Percentiles rank a stretch among this genome's conserved stretches.
Conservation (phyloP, 1,140 invertebrate species). For the Drosophila leontia region DNA sequence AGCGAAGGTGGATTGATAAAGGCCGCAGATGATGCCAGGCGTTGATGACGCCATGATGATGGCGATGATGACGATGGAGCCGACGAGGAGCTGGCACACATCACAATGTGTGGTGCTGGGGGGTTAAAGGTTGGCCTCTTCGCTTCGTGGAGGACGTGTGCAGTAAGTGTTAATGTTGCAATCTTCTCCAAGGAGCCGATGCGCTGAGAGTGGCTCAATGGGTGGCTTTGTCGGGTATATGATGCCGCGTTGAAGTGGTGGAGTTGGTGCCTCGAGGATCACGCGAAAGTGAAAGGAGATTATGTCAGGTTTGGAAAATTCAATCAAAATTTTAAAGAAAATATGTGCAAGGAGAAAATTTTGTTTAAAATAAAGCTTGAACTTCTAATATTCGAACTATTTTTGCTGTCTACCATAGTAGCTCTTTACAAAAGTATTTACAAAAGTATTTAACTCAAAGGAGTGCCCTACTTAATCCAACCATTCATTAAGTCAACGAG, state of each 20-base stretch:
- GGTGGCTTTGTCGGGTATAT: conserved; percentile 25
- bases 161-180: conserved; percentile 55
- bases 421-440: background rate
- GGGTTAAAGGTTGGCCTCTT: conserved; percentile 40
- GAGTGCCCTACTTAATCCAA: conserved; percentile 1
- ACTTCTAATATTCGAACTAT: background rate
- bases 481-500: conserved; percentile 17
- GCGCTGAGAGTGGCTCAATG: conserved; percentile 26
- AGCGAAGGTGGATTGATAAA: conserved; percentile 64
- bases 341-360: background rate
- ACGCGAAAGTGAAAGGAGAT: conserved; percentile 30
- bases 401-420: background rate
- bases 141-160: conserved; percentile 32
- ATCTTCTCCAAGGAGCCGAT: conserved; percentile 32
- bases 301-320: conserved; percentile 2
- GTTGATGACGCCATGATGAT: conserved; percentile 61
- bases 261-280: background rate
- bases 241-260: conserved; percentile 5
- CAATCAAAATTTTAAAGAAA: too few relatives aligned
- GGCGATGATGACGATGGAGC: conserved; percentile 39
- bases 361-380: background rate
- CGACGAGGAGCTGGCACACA: conserved; percentile 32
- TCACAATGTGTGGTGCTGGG: conserved; percentile 43
- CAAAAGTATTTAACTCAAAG: conserved; percentile 10
- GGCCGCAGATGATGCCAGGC: conserved; percentile 64